phyloP scores from a whole-genome alignment of 2,113 vertebrate species.

The Elaphurus davidianus region DNA sequence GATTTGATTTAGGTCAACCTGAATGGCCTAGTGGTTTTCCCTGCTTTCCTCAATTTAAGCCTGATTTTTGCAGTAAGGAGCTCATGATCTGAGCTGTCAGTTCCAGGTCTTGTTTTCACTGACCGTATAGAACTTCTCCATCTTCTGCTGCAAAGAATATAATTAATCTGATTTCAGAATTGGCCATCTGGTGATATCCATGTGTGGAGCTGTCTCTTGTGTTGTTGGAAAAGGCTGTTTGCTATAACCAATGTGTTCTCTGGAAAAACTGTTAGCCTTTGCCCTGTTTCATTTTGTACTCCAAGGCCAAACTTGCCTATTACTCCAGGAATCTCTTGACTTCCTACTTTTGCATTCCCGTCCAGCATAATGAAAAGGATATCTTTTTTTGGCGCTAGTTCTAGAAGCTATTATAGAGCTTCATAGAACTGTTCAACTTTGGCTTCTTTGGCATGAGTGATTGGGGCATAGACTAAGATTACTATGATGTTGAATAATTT shows the following conservation, averaged over 20 bases:
- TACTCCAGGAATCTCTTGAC: background rate
- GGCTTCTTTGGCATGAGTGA: background rate
- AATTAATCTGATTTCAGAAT: background rate
- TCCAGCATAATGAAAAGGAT: background rate
- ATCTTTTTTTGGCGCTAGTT: background rate
- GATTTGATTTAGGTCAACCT: background rate
- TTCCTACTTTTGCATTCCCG: background rate
- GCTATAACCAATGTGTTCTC: background rate
- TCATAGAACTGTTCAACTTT: background rate
- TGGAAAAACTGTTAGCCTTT: background rate
- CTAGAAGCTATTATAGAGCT: background rate
- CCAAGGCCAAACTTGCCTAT: background rate
- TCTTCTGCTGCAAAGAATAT: too few species aligned
- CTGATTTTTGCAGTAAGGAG: too few species aligned
- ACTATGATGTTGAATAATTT: background rate
- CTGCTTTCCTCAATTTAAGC: too few species aligned
- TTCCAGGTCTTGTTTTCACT: too few species aligned
- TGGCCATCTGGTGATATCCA: background rate
- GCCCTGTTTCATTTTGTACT: background rate
- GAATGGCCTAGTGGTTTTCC: too few species aligned
- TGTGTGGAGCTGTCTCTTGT: background rate
- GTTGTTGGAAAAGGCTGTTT: background rate
- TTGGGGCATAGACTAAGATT: background rate
- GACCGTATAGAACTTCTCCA: too few species aligned
- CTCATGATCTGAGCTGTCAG: too few species aligned